Base-by-base conservation (phyloP, 2,888 invertebrate species). In the Quadroppia sp. region DNA sequence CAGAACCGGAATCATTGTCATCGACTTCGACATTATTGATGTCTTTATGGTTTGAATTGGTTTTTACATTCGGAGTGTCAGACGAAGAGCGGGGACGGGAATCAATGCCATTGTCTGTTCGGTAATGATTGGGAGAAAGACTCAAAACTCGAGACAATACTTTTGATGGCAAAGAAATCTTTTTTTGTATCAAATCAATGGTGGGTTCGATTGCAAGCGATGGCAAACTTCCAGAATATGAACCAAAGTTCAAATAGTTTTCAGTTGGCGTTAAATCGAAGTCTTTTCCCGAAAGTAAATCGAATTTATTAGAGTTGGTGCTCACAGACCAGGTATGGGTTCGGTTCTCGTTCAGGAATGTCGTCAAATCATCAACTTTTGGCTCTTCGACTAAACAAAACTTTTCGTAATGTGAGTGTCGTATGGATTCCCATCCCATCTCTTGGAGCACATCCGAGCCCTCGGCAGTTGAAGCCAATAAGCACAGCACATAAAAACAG, bases 401-500 rank as follows among this genome's bases (percentile, higher is more conserved):
- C 79, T 87, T 86, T 76, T 91, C 89, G 81, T 89, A 88, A 67
- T 90, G 85, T 77, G 90, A 88, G 79, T 90, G 91, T 73, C 90
- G 85, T 6, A 91, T 89, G 79, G 77, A 81, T 82, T 82, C 74
- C 78, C 78, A 84, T 86, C 89, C 89, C 79, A 88, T 84, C 81
- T 90, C 88, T 64, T 87, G 85, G 2, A 96, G 85, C 71, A 88
- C 83, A 81, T 92, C 90, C 1, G 92, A 92, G 4, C 96, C 96
- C 74, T 88, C 87, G 77, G 87, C 87, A 0, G 93, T 94, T 75
- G 90, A 90, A 0, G 90, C 90, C 67, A 96, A 87, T 42, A 96
- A 85, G 32, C 93, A 90, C n/a, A 94, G 85, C 7, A 89, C 89
- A 81, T 92, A 93, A 83, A 93, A 91, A 0, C 94, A 91, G 0